Conservation (phyloP, 2,888 invertebrate species). For the Alloscopus bannaensis region DNA sequence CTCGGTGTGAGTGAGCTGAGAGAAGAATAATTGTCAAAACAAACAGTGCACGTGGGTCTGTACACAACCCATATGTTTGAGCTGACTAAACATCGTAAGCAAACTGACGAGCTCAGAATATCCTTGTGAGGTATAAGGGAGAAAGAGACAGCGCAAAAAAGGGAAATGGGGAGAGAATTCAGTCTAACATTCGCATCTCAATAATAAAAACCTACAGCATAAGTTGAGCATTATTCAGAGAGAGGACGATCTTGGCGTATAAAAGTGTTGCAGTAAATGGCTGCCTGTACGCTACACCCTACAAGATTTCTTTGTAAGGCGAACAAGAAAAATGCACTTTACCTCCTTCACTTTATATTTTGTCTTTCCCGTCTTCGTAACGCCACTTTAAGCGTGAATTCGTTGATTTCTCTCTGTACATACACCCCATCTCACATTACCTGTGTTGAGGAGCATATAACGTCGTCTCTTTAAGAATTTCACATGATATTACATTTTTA, state of each 20-base stretch:
- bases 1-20: slow-evolving; percentile 18
- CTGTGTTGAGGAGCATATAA: no score
- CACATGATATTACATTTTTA: no score
- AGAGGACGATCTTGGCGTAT: not conserved
- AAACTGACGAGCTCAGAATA: slow-evolving; percentile 69
- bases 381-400: no score
- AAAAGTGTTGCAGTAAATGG: not conserved
- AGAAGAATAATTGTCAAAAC: slow-evolving; percentile 73
- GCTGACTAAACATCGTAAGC: slow-evolving; percentile 73
- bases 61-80: slow-evolving; percentile 73
- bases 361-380: no score
- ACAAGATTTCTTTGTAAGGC: no score
- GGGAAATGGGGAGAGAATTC: not conserved
- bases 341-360: slow-evolving; percentile 16
- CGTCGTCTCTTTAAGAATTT: no score
- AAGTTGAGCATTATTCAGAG: not conserved
- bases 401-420: no score
- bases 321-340: slow-evolving; percentile 23
- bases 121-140: slow-evolving; percentile 25
- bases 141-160: slow-evolving; percentile 9
- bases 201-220: not conserved
- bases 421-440: no score
- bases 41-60: slow-evolving; percentile 73
- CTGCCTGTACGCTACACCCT: no score
- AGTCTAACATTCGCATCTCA: not conserved